These are phyloP conservation scores for Oncorhynchus clarkii DNA, from an alignment of 2,113 vertebrate genomes.

Conservation along the genomic window DNA sequence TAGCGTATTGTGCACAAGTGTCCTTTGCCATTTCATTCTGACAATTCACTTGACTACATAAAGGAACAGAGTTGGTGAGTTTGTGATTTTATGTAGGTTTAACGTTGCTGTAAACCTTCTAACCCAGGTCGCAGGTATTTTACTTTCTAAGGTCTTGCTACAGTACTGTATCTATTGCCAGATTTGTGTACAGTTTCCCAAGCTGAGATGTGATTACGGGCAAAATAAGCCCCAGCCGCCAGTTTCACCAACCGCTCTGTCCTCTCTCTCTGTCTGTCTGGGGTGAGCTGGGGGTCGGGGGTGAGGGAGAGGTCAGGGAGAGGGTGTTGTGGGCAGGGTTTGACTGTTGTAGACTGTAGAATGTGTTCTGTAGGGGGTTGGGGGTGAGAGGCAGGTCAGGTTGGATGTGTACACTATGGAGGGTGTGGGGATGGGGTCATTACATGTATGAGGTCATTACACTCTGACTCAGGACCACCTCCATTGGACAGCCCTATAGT, in stretches of 20 bases:
- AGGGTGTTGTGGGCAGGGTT: constrained; percentile 22
- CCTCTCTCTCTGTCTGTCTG: constrained; percentile 26
- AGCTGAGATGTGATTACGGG: constrained; percentile 5
- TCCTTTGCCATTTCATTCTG: constrained; percentile 23
- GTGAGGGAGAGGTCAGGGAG: constrained; percentile 81
- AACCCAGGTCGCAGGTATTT: background rate
- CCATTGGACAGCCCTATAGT: background rate
- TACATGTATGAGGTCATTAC: constrained; percentile 59
- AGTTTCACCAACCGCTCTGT: background rate
- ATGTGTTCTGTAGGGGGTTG: constrained; percentile 30
- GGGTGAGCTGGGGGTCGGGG: constrained; percentile 72
- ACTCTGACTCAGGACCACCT: constrained; percentile 28
- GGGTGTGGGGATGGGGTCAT: constrained; percentile 61
- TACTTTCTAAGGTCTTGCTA: background rate
- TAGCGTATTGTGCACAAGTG: constrained; percentile 68
- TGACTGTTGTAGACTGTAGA: constrained; percentile 48
- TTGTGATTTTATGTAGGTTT: background rate
- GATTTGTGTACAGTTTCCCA: background rate
- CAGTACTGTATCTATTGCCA: background rate
- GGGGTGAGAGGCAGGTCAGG: constrained; percentile 74
- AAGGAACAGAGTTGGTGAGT: background rate
- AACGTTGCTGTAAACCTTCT: background rate
- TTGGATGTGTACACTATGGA: constrained; percentile 29
- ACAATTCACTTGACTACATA: background rate
- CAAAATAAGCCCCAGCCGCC: background rate